Evolutionary conservation across 2,888 invertebrate genomes (phyloP), one percentile per base, ranked within the genome.

Genomic region (Norana najaformis): DNA sequence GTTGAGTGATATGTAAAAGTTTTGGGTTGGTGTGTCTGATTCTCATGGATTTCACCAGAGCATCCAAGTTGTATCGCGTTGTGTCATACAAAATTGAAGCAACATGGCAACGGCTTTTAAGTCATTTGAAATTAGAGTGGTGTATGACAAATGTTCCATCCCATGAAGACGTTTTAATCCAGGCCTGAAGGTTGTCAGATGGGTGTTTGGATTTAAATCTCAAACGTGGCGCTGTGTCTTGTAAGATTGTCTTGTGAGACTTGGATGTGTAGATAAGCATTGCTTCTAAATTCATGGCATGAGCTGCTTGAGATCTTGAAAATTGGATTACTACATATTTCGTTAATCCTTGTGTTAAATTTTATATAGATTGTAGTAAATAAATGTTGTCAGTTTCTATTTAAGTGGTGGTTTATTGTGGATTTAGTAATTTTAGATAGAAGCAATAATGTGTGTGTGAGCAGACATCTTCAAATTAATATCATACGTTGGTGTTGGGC

Each of bases 321-420:
- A n/a, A n/a, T n/a, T 69, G 69, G n/a, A n/a, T n/a, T n/a, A n/a
- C n/a, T 69, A 69, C 69, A 69, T 69, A 69, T n/a, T 69, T 69
- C 30, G 69, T n/a, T 69, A 30, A 69, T n/a, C n/a, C 30, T 69
- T 30, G 69, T 69, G 69, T 69, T 69, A 69, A 69, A n/a, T 69
- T n/a, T 69, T 69, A 69, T n/a, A n/a, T 69, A n/a, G 8, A 69
- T 69, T n/a, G 11, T 69, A 69, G 69, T 69, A n/a, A 69, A 69
- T 69, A 69, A 69, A 69, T 69, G 69, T 69, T 69, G 69, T 69
- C 16, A 13, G 69, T 69, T 69, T 69, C 69, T 69, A n/a, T 30
- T 69, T 69, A 69, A 69, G 69, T 69, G n/a, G 30, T 69, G 69
- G 30, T n/a, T 69, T n/a, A 16, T n/a, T 69, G 47, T 23, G 23